Base-by-base conservation (phyloP, 1,140 invertebrate species). In the Eriocheir sinensis region DNA sequence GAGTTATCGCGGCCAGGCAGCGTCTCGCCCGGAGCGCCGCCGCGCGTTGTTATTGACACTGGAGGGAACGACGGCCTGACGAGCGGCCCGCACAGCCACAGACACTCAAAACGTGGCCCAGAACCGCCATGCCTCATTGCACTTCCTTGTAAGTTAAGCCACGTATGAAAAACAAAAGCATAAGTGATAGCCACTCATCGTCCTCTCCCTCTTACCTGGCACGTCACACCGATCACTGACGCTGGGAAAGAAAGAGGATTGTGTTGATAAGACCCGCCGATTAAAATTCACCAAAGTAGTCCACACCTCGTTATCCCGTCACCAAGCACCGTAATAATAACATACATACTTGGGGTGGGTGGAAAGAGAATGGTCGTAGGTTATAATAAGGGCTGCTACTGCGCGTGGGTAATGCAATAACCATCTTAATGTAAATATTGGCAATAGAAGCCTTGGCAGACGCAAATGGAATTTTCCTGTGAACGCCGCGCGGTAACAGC, bases 71-170 rank as follows among this genome's bases (percentile, higher is more conserved):
- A 72, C n/a, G n/a, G n/a, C n/a, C n/a, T n/a, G n/a, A n/a, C 60
- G 4, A 72, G n/a, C 60, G 60, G 60, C 27, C 60, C 60, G n/a
- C 60, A 72, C 60, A 72, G 60, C 21, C 60, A 72, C 60, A 72
- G 60, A n/a, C 60, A 72, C 60, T 72, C 60, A 72, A 72, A n/a
- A 72, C 60, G 27, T 72, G 27, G 60, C 60, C 21, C 60, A n/a
- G 60, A 72, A 72, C n/a, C 60, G 60, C n/a, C n/a, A n/a, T n/a
- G n/a, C 60, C 60, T 72, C 60, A 72, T 72, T 72, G 60, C 60
- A 72, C n/a, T 72, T 72, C 60, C n/a, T 72, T 1, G n/a, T n/a
- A n/a, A n/a, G n/a, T n/a, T n/a, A n/a, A n/a, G n/a, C n/a, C n/a
- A n/a, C n/a, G n/a, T n/a, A n/a, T n/a, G n/a, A n/a, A n/a, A n/a